These are phyloP conservation scores for Typhlichthys subterraneus DNA, from an alignment of 2,797 vertebrate species.

Conservation along the genomic window DNA sequence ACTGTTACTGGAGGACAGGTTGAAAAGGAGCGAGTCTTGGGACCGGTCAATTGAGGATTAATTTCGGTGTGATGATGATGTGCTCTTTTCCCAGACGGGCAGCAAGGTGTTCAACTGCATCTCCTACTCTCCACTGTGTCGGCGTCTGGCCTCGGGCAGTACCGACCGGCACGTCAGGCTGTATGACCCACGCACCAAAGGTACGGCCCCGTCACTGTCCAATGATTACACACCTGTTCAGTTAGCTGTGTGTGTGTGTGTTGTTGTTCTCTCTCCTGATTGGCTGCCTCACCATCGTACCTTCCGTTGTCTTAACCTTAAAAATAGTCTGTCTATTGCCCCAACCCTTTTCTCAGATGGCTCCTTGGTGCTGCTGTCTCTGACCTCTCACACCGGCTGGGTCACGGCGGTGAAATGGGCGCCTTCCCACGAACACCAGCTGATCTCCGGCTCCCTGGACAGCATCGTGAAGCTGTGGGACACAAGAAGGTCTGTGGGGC, in stretches of 20 bases:
- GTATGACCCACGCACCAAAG: slow-evolving; percentile 96
- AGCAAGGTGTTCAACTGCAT: slow-evolving; percentile 96
- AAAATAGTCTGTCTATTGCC: too few relatives aligned
- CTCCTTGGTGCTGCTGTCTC: slow-evolving; percentile 88
- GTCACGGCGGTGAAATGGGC: slow-evolving; percentile 95
- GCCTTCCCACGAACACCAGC: slow-evolving; percentile 89
- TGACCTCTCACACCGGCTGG: slow-evolving; percentile 97
- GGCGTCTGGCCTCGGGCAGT: slow-evolving; percentile 91
- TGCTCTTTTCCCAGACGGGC: slow-evolving; percentile 79
- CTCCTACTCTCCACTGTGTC: slow-evolving; percentile 90
- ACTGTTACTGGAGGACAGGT: too few relatives aligned
- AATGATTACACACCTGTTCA: background rate
- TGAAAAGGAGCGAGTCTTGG: too few relatives aligned
- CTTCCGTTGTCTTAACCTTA: background rate
- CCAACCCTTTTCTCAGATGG: slow-evolving; percentile 79
- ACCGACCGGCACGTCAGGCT: slow-evolving; percentile 92
- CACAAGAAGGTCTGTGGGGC: slow-evolving; percentile 85
- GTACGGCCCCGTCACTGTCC: slow-evolving; percentile 53
- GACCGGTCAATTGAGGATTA: too few relatives aligned
- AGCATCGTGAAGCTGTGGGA: slow-evolving; percentile 98
- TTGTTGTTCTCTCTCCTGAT: background rate
- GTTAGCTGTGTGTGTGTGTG: too few relatives aligned
- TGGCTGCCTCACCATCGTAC: too few relatives aligned
- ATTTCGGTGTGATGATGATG: background rate
- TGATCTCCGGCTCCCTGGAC: slow-evolving; percentile 95